Evolutionary conservation across 2,888 invertebrate genomes (phyloP), one percentile per base, ranked within the genome.

Genomic region (Himalopsyche japonica): DNA sequence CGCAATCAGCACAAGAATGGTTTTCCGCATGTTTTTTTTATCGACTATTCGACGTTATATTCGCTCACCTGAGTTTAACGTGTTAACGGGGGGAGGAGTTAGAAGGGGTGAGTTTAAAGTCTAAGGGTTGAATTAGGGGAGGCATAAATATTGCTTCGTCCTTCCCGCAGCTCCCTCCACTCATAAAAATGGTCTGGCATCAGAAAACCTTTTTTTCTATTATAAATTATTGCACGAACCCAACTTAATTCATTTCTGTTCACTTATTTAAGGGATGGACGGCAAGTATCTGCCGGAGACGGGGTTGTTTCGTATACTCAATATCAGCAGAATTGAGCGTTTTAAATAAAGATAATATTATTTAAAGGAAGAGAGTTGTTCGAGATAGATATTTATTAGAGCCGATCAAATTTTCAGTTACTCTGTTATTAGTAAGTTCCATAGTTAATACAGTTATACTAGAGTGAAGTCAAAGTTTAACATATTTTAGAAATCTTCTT

Each of bases 211-310:
- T 84, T 86, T 86, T 86, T 86, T 84, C 86, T 86, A 86, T 86
- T 86, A 84, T 86, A 83, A 86, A 86, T 86, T 86, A 86, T 86
- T 86, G 84, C 84, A 81, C 77, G 82, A 76, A 78, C 79, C 82
- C 82, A 70, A 86, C 82, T 86, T 83, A 86, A 84, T 84, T 86
- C 84, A 82, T 84, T 84, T 77, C 83, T 49, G 82, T 80, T 82
- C 76, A 80, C 79, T 85, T 85, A 85, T 85, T 84, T 79, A 84
- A 47, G 81, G 47, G 76, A 76, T 15, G 30, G 32, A 34, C 30
- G 30, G 70, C 20, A 27, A 70, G 30, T 70, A 70, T 70, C 77
- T 43, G 37, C 77, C 10, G 34, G 34, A 77, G 77, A 77, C 77
- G 77, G 77, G 37, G 43, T 37, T 24, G 34, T 77, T 77, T 77